A percentile compares a stretch with the other conserved stretches of the same genome.
Conservation (phyloP, 2,888 invertebrate species). For the Eupithecia subfuscata region DNA sequence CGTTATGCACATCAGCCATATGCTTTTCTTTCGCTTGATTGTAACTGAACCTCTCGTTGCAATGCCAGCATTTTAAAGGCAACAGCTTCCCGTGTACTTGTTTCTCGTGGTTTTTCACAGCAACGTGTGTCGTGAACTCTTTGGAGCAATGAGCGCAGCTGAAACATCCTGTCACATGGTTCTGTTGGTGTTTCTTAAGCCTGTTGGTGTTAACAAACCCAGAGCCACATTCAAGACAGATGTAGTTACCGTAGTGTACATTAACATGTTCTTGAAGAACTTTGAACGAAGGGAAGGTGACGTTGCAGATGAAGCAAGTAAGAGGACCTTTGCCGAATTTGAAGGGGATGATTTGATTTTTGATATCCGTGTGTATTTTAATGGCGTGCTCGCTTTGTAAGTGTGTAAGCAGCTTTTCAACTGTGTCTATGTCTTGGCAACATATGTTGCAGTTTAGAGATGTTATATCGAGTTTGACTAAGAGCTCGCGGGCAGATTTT, state of each 20-base stretch:
- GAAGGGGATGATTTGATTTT: constrained; percentile 71
- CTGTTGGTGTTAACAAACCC: constrained; percentile 66
- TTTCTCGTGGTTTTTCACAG: constrained; percentile 64
- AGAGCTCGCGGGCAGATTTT: constrained; percentile 24
- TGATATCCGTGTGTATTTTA: constrained; percentile 63
- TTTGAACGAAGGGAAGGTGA: constrained; percentile 71
- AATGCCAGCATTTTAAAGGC: constrained; percentile 56
- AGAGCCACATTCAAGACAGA: constrained; percentile 70
- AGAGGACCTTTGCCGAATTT: constrained; percentile 59
- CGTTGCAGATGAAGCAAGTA: constrained; percentile 68
- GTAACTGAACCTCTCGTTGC: constrained; percentile 49
- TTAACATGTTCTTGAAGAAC: constrained; percentile 75
- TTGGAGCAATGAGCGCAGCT: constrained; percentile 75
- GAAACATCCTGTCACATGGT: constrained; percentile 54
- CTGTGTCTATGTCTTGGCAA: constrained; percentile 53
- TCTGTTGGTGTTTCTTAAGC: constrained; percentile 62
- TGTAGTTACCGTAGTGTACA: constrained; percentile 69
- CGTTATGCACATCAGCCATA: constrained; percentile 58
- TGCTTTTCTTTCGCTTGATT: constrained; percentile 51
- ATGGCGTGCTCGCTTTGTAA: constrained; percentile 62
- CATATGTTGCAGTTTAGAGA: constrained; percentile 58
- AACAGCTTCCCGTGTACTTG: constrained; percentile 55
- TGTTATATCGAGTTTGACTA: constrained; percentile 37
- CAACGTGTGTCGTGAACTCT: constrained; percentile 64
- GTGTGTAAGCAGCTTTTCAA: constrained; percentile 63